Base-by-base conservation (phyloP, 2,797 vertebrate genomes). In the Esox lucius region DNA sequence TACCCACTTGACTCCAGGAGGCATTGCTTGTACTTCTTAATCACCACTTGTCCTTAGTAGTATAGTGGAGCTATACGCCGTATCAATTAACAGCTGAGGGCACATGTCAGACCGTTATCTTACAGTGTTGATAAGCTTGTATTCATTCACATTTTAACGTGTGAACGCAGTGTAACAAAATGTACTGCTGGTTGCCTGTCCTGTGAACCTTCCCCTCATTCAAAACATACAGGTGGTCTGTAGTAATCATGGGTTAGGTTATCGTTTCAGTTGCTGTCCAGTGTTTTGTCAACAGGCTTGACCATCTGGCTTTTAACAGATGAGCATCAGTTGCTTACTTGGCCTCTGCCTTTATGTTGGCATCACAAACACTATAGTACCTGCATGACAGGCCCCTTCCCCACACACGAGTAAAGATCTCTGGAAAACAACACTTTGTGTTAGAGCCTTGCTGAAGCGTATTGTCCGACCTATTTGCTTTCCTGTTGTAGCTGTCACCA, bases 101-200 rank as follows among this genome's bases (percentile, higher is more conserved):
- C 33, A 33, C 2, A 33, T 33, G 33, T 33, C 33, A 33, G 2
- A 33, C 2, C 5, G 33, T 33, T 2, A 33, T 33, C 33, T 33
- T 33, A 33, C 33, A 33, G 33, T 33, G 33, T 33, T 33, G 33
- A 33, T 33, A 33, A 33, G 33, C 33, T 33, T 33, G 33, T 33
- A 33, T 33, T 33, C 42, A 11, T 42, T 42, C 42, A 42, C 42
- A 42, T 42, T 42, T 42, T 2, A 42, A 42, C 8, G 6, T 7
- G 9, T 9, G 7, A 42, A 7, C 5, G 42, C 9, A 42, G 8
- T 7, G 42, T 42, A 42, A 2, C 42, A 42, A 11, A 42, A 11
- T 7, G n/a, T 39, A 86, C 87, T 2, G 33, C 49, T 69, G 22
- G 71, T 73, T 79, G 70, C 72, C 77, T 17, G 28, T 68, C 56